A percentile compares a stretch with the other conserved stretches of the same genome.
phyloP scores from a whole-genome alignment of 2,888 invertebrate genomes.

The Stegana nigrithorax region DNA sequence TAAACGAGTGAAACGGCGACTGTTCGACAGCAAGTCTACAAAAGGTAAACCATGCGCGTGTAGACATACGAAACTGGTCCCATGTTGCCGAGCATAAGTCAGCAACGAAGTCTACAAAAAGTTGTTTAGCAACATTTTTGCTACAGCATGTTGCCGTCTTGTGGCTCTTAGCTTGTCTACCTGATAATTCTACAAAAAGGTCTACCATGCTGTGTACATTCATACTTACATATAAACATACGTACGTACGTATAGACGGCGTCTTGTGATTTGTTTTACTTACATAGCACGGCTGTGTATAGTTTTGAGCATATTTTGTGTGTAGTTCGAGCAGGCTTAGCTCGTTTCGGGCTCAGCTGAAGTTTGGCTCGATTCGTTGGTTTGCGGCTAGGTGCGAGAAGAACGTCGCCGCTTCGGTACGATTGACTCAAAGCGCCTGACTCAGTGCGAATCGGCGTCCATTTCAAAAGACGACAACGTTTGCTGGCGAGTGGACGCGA shows the following conservation, averaged over 20 bases:
- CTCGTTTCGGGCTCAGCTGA: constrained; percentile 12
- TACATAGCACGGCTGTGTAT: too few species aligned
- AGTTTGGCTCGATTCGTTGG: constrained; percentile 19
- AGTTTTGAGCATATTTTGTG: constrained; percentile 55
- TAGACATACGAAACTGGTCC: constrained; percentile 17
- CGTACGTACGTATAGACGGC: neutral
- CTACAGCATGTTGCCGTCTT: constrained; percentile 55
- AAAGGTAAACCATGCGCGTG: too few species aligned
- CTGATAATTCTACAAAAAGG: constrained; percentile 32
- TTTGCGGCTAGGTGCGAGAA: too few species aligned
- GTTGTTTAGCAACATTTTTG: constrained; percentile 60
- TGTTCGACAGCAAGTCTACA: too few species aligned
- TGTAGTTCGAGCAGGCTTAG: constrained; percentile 55
- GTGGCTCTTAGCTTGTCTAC: constrained; percentile 25
- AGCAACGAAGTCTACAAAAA: constrained; percentile 36
- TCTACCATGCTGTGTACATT: neutral
- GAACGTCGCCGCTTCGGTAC: too few species aligned
- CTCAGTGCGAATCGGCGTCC: constrained; percentile 49
- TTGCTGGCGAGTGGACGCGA: constrained; percentile 67
- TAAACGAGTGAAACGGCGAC: too few species aligned
- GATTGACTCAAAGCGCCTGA: constrained; percentile 29
- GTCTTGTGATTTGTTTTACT: too few species aligned
- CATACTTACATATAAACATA: constrained; percentile 6
- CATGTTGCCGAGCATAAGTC: constrained; percentile 10
- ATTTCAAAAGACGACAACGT: constrained; percentile 66